Percentiles rank a stretch among this genome's conserved stretches.
Evolutionary conservation across 1,140 invertebrate species (phyloP).

Genomic region (Eueides isabella): DNA sequence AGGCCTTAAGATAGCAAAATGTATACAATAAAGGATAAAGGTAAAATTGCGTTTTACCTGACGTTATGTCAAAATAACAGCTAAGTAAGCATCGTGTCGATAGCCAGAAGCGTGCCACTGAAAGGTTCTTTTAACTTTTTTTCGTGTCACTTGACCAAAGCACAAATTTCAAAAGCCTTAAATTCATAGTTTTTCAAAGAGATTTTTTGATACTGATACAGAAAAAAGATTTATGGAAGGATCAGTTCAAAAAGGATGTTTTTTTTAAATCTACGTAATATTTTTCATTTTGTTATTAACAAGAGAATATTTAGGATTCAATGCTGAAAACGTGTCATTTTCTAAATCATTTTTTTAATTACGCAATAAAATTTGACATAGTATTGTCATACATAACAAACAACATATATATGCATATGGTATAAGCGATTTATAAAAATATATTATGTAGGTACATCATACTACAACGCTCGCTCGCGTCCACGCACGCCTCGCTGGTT

Average conservation of each 20-base stretch:
- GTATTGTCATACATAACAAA: too few species aligned
- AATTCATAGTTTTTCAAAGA: background rate
- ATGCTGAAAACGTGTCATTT: too few species aligned
- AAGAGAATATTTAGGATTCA: too few species aligned
- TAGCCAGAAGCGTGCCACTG: background rate
- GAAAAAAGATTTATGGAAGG: background rate
- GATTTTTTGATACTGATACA: background rate
- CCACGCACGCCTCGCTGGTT: slow-evolving; percentile 26
- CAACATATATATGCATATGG: too few species aligned
- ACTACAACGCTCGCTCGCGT: slow-evolving; percentile 25
- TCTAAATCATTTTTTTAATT: too few species aligned
- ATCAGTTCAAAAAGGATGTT: background rate
- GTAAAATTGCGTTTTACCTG: background rate
- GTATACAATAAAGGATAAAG: too few species aligned
- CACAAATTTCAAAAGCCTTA: background rate
- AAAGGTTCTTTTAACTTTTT: slow-evolving; percentile 1
- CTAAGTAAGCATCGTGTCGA: slow-evolving; percentile 2
- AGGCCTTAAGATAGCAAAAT: too few species aligned
- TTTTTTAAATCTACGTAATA: too few species aligned
- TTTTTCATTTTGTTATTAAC: too few species aligned
- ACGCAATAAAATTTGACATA: too few species aligned
- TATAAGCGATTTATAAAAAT: slow-evolving; percentile 22
- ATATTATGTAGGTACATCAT: slow-evolving; percentile 26
- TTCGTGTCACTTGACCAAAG: slow-evolving; percentile 5
- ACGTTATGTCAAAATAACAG: background rate